A percentile compares a stretch with the other conserved stretches of the same genome.
Evolutionary conservation across 2,797 vertebrate species (phyloP).

Genomic region (Distichodus sexfasciatus): DNA sequence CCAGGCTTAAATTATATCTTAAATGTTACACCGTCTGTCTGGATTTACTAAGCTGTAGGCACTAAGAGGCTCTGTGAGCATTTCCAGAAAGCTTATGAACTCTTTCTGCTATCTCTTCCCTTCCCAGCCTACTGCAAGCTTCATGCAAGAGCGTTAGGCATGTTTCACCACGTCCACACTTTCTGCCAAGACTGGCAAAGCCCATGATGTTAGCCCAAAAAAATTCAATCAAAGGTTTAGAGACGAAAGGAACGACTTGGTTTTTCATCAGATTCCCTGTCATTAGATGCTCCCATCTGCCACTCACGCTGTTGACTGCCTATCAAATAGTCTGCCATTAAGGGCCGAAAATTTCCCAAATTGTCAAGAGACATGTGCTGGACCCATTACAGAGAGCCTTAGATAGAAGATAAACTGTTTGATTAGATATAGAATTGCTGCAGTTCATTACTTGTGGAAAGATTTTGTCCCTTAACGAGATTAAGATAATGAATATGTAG

Average conservation of each 20-base stretch:
- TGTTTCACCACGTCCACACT: not conserved
- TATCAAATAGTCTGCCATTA: conserved; percentile 27
- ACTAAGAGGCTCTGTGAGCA: too few species aligned
- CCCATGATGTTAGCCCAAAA: not conserved
- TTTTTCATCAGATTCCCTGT: conserved; percentile 37
- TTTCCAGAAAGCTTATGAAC: not conserved
- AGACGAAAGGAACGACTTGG: conserved; percentile 22
- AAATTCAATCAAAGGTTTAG: conserved; percentile 10
- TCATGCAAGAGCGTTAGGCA: not conserved
- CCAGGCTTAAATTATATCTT: too few species aligned
- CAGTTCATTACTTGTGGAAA: conserved; percentile 40
- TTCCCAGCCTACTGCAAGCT: not conserved
- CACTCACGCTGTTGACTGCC: conserved; percentile 22
- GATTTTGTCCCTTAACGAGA: conserved; percentile 46
- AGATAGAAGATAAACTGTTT: conserved; percentile 40
- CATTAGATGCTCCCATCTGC: conserved; percentile 36
- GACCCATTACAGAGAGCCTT: conserved; percentile 34
- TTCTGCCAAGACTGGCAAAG: conserved; percentile 27
- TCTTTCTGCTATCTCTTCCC: not conserved
- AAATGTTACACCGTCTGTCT: too few species aligned
- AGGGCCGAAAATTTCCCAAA: conserved; percentile 13
- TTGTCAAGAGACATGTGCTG: conserved; percentile 21
- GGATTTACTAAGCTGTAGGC: too few species aligned
- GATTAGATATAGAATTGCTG: conserved; percentile 47
- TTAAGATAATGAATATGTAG: conserved; percentile 53